Evolutionary conservation across 2,113 vertebrate genomes (phyloP).

Genomic region (Chionomys nivalis): DNA sequence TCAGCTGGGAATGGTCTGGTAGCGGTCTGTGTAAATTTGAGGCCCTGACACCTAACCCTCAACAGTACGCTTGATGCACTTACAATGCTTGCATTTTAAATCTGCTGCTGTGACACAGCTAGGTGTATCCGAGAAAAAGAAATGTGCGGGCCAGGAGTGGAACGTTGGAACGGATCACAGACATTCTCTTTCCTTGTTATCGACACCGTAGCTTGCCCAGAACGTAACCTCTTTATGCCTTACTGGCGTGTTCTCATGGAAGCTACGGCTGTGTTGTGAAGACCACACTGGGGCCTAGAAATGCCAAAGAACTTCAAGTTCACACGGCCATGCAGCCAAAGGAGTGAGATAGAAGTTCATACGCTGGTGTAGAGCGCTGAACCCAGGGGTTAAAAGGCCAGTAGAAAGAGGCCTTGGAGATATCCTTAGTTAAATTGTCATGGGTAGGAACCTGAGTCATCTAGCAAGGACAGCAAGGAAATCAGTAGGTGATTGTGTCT

Average conservation of each 20-base stretch:
- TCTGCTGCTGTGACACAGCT: neutral
- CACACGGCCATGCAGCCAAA: too few relatives aligned
- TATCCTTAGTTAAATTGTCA: neutral
- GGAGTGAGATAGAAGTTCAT: neutral
- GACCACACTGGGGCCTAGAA: neutral
- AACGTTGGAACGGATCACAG: fast-evolving
- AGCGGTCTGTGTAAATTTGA: neutral
- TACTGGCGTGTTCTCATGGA: neutral
- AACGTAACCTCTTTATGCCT: fast-evolving
- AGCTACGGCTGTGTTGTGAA: neutral
- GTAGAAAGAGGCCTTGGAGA: too few relatives aligned
- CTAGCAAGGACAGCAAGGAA: neutral
- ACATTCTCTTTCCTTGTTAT: neutral
- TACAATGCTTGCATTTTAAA: neutral
- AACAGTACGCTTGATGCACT: neutral
- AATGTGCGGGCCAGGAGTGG: neutral
- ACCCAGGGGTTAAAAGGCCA: neutral
- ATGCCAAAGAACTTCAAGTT: neutral
- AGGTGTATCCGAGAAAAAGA: fast-evolving
- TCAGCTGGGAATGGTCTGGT: neutral
- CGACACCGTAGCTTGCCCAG: neutral
- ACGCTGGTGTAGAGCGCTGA: too few relatives aligned
- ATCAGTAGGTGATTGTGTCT: neutral
- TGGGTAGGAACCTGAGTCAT: neutral
- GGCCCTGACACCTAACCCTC: neutral